Evolutionary conservation across 2,888 invertebrate genomes (phyloP), one percentile per base, ranked within the genome.

Genomic region (Cheilosia scutellata): DNA sequence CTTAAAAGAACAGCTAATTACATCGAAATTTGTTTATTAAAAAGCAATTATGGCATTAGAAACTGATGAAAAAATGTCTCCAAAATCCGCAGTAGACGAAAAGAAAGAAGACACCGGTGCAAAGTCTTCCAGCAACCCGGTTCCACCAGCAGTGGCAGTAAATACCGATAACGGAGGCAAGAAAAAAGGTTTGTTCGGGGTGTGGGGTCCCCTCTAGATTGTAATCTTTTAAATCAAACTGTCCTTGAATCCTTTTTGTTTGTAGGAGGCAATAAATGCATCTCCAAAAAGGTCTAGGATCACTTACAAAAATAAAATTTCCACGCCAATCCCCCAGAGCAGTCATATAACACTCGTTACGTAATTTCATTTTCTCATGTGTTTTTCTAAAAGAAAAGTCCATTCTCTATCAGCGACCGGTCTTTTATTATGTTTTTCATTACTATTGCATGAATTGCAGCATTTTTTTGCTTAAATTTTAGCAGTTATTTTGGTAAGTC

Each of bases 311-410:
- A 29, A 33, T 49, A 65, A 71, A 70, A 76, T 55, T 80, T 66
- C 66, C 31, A 62, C 57, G 68, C 47, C 57, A 62, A 78, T 70
- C 33, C 53, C 71, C 42, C 72, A 62, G 55, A 70, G 63, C 78
- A 83, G 78, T 87, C 87, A 87, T 87, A 87, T 87, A 87, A 87
- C 87, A 83, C 78, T 78, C 78, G 87, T 87, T 87, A 87, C 87
- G 87, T 87, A 87, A 87, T 87, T 78, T 65, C 66, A 87, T 83
- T 87, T 87, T 87, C 77, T 87, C 77, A 63, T 80, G 86, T 82
- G 57, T 82, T 86, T 84, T 86, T 86, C 62, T 77, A 57, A 86
- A 80, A 76, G 86, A 86, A 86, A 86, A 86, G 60, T 82, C 68
- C 25, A 42, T 55, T 70, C 76, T 40, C 37, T 57, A 55, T 20